These are phyloP conservation scores for Eueremaeus valkanovi DNA, from an alignment of 2,888 invertebrate genomes.

Conservation along the genomic window DNA sequence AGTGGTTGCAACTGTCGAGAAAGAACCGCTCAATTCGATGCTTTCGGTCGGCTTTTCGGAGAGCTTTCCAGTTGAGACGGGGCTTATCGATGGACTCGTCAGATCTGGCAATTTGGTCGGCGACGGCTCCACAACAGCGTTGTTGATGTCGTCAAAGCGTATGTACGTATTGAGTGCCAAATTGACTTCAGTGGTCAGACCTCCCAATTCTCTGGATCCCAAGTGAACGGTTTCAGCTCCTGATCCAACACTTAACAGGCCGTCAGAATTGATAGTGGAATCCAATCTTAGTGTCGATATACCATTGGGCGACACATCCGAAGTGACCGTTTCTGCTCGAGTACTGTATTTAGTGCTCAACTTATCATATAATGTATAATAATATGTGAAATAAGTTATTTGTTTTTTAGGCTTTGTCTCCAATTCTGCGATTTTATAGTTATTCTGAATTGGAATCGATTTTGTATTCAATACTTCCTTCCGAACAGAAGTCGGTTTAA, in stretches of 20 bases:
- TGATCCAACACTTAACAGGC: slow-evolving; percentile 43
- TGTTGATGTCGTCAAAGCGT: slow-evolving; percentile 45
- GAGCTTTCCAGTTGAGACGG: neutral
- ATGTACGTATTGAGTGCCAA: slow-evolving; percentile 46
- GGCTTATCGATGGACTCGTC: neutral
- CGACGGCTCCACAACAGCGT: slow-evolving; percentile 41
- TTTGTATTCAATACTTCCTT: neutral
- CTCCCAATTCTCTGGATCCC: slow-evolving; percentile 45
- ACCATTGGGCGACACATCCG: slow-evolving; percentile 39
- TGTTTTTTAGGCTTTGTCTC: slow-evolving; percentile 44
- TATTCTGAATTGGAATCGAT: neutral
- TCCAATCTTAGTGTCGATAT: slow-evolving; percentile 43
- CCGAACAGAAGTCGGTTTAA: slow-evolving; percentile 21
- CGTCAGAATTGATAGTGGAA: slow-evolving; percentile 43
- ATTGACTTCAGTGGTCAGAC: slow-evolving; percentile 48
- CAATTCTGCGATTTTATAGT: slow-evolving; percentile 41
- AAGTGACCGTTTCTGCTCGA: slow-evolving; percentile 45
- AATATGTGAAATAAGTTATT: slow-evolving; percentile 46
- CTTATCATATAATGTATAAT: slow-evolving; percentile 47
- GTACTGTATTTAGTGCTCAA: slow-evolving; percentile 44
- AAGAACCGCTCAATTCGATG: neutral
- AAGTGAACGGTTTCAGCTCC: slow-evolving; percentile 45
- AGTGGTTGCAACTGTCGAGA: neutral
- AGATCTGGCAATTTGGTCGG: neutral
- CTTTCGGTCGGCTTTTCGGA: neutral